Evolutionary conservation across 2,113 vertebrate genomes (phyloP).

Genomic region (Ivindomyrus marchei): DNA sequence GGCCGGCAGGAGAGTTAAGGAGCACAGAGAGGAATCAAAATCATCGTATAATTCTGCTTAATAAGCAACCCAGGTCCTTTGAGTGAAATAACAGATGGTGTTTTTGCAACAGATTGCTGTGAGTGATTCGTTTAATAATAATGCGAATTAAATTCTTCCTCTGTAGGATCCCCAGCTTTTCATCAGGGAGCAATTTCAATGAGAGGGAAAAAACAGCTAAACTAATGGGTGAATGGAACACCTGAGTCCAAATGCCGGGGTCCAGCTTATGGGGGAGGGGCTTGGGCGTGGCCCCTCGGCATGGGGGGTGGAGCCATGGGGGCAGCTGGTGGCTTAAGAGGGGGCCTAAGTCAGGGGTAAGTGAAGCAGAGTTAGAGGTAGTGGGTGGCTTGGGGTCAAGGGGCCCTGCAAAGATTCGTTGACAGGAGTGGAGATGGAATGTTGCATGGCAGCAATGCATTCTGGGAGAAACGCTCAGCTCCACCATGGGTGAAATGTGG

Average conservation of each 20-base stretch:
- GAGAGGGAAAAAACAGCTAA: slow-evolving; percentile 42
- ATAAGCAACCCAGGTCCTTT: slow-evolving; percentile 49
- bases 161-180: slow-evolving; percentile 39
- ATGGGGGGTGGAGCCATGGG: not conserved
- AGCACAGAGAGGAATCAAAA: slow-evolving; percentile 40
- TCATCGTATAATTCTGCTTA: slow-evolving; percentile 54
- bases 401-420: not conserved
- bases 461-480: not conserved
- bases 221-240: slow-evolving; percentile 44
- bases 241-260: slow-evolving; percentile 36
- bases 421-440: not conserved
- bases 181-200: slow-evolving; percentile 45
- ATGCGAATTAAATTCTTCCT: slow-evolving; percentile 52
- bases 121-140: slow-evolving; percentile 55
- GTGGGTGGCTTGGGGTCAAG: no score
- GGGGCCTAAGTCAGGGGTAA: not conserved
- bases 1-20: slow-evolving; percentile 29
- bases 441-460: not conserved
- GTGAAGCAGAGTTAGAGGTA: not conserved
- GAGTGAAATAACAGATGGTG: slow-evolving; percentile 52
- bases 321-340: not conserved
- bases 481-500: not conserved
- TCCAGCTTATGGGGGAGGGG: not conserved
- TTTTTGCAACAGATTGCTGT: slow-evolving; percentile 55
- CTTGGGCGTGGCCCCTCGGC: not conserved